Base-by-base conservation (phyloP, 2,797 vertebrate genomes). In the Pipistrellus pygmaeus region DNA sequence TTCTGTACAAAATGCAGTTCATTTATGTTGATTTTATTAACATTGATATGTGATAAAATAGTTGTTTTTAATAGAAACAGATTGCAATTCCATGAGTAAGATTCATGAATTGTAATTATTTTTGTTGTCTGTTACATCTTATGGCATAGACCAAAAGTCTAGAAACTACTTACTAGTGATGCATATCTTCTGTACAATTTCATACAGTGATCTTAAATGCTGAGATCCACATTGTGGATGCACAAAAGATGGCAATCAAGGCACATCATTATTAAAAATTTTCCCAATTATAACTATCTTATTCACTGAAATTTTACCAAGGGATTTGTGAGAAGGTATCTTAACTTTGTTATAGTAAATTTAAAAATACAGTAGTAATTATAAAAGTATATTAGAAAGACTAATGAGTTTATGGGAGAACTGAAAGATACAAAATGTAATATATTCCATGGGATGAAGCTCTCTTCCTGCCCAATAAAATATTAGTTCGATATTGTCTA, bases 31-130 rank as follows among this genome's bases (percentile, higher is more conserved):
- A 48, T 84, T 91, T 93, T 60, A 75, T 72, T 95, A 84, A 90
- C 84, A 75, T 85, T 94, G 21, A 20, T 48, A 90, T 83, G 15
- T 53, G 44, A 76, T 69, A 23, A 96, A 83, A 75, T 92, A 66
- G 41, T 90, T 95, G 38, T 69, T 94, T 92, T 91, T 87, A 88
- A 94, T 25, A 68, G 12, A 83, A 75, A 18, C 12, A 89, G 15
- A 60, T 38, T 41, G 1, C 1, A 14, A 17, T 73, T 86, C 3
- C 6, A 18, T 53, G 12, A 88, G 3, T 84, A 53, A 30, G n/a
- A 75, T 73, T 78, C 30, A 77, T 62, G 87, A 81, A 75, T 72
- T 72, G 2, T 90, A 87, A 80, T 83, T 96, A 17, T 85, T 76
- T 35, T 89, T 66, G 18, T 77, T 77, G 84, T 81, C 9, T 64